A percentile compares a stretch with the other conserved stretches of the same genome.
phyloP scores from a whole-genome alignment of 2,797 vertebrate genomes.

The Esox lucius region DNA sequence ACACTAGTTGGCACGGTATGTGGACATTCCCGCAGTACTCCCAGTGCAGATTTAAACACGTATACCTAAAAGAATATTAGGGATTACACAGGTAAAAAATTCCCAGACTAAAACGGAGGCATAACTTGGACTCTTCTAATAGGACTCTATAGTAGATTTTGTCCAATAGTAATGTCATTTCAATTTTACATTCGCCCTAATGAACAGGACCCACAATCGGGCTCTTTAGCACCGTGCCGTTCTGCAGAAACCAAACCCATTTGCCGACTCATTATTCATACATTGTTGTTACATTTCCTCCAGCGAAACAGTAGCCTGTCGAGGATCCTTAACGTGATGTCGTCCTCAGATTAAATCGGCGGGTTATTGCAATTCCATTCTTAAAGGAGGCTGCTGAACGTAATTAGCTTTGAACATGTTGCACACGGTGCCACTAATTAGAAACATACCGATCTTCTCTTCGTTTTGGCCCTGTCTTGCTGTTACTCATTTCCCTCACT shows the following conservation, averaged over 20 bases:
- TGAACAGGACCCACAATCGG: background rate
- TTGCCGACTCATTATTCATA: background rate
- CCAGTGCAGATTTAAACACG: slow-evolving; percentile 29
- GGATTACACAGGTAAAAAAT: background rate
- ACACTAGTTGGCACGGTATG: slow-evolving; percentile 22
- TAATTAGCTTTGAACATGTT: slow-evolving; percentile 22
- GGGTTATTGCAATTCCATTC: slow-evolving; percentile 23
- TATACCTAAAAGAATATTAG: slow-evolving; percentile 13
- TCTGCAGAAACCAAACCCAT: background rate
- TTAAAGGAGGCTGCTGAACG: slow-evolving; percentile 20
- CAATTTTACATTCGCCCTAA: background rate
- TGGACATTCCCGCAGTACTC: slow-evolving; percentile 9
- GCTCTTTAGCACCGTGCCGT: background rate
- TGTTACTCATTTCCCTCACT: background rate
- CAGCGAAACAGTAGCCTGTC: background rate
- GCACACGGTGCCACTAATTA: slow-evolving; percentile 24
- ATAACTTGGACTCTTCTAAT: background rate
- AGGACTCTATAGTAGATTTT: too few species aligned
- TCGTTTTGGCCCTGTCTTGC: background rate
- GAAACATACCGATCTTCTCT: slow-evolving; percentile 20
- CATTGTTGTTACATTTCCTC: background rate
- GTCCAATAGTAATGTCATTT: background rate
- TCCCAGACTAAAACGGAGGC: background rate
- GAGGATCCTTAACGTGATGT: slow-evolving; percentile 17
- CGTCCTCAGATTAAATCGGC: slow-evolving; percentile 16